Evolutionary conservation across 2,113 vertebrate species (phyloP).

Genomic region (Cyphomyrus plagiostoma): DNA sequence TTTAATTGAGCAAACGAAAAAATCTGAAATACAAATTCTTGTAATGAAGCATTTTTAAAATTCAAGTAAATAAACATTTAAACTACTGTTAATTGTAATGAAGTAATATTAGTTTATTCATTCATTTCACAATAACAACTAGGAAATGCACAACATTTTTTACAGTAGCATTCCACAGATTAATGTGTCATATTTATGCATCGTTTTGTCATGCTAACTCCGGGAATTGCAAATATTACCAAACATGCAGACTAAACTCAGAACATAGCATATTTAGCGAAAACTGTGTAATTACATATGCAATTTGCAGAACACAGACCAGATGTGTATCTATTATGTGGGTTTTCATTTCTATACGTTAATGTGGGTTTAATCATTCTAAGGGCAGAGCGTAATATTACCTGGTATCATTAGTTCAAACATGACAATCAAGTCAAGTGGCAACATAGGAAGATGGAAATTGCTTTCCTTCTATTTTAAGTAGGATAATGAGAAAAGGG

Average conservation of each 20-base stretch:
- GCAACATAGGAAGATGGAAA: slow-evolving; percentile 77
- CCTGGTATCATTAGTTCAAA: slow-evolving; percentile 75
- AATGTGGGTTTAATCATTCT: slow-evolving; percentile 87
- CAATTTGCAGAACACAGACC: slow-evolving; percentile 60
- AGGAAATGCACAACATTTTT: not conserved
- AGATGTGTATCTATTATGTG: slow-evolving; percentile 75
- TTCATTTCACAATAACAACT: not conserved
- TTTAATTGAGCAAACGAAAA: not conserved
- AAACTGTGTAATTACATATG: slow-evolving; percentile 30
- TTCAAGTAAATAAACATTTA: not conserved
- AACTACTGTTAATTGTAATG: not conserved
- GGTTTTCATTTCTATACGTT: slow-evolving; percentile 82
- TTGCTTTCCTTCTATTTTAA: slow-evolving; percentile 58
- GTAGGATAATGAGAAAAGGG: slow-evolving; percentile 62
- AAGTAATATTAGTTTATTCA: not conserved
- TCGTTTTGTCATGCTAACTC: not conserved
- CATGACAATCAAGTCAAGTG: slow-evolving; percentile 76
- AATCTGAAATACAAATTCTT: not conserved
- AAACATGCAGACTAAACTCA: not conserved
- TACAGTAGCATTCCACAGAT: not conserved
- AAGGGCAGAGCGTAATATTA: slow-evolving; percentile 77
- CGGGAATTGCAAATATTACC: not conserved
- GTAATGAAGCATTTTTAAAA: not conserved
- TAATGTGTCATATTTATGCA: not conserved
- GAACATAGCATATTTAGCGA: slow-evolving; percentile 27